Evolutionary conservation across 2,113 vertebrate species (phyloP), one percentile per base, ranked within the genome.

Genomic region (Lutjanus erythropterus): DNA sequence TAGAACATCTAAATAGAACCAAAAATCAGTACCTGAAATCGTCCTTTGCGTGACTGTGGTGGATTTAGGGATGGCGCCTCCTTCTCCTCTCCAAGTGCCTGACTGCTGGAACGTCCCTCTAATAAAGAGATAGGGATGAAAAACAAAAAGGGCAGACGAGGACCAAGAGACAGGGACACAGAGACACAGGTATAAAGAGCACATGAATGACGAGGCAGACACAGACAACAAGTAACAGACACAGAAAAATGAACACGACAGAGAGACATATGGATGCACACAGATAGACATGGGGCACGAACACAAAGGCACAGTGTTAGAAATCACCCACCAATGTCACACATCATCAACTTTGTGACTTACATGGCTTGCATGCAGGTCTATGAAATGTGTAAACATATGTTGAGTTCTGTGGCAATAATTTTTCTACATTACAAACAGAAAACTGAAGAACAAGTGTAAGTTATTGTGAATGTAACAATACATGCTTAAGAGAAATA

Each of bases 11-110:
- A n/a, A n/a, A n/a, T n/a, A n/a, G n/a, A n/a, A n/a, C n/a, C n/a
- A n/a, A 39, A 2, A 75, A 71, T 52, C 4, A 6, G 33, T 21
- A 95, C 95, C 88, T 95, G 93, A 84, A 95, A 95, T 74, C 94
- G 87, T 37, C 94, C 95, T 85, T 89, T 93, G 56, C 52, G 79
- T 16, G 89, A 85, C 62, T 91, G 88, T 39, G 85, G 78, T 52
- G 86, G 88, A 71, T 86, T 85, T 49, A 82, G 10, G 9, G 83
- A 67, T 14, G 69, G 41, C 16, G 15, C 27, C 3, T 91, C 89
- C 29, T 83, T 91, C 21, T 90, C 90, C 27, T 94, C 93, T 65
- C 6, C 86, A 9, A 89, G 33, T 9, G 80, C 71, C 62, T 89
- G 92, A 71, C 84, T 81, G 80, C 81, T 88, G 52, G 81, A 90